Evolutionary conservation across 2,888 invertebrate genomes (phyloP), one percentile per base, ranked within the genome.

Genomic region (Octodonta nipae): DNA sequence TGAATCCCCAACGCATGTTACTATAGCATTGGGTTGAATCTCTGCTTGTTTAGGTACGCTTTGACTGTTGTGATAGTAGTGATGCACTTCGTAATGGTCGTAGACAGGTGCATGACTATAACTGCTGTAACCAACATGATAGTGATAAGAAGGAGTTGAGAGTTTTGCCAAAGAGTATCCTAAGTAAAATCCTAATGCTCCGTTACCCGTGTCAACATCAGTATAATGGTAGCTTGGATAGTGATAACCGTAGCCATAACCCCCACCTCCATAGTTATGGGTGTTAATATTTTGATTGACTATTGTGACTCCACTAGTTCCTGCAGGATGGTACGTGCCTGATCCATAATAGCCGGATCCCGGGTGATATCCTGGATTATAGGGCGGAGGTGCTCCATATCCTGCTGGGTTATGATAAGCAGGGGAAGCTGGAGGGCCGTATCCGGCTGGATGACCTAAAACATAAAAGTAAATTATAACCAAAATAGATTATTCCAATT

Each of bases 21-120:
- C 47, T 5, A 61, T 51, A 2, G 52, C 47, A 24, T 56, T 58
- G n/a, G 54, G 45, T 41, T 54, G 43, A 6, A 60, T 55, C 3
- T 47, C 50, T 17, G 45, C 50, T 33, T 55, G 47, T 30, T 50
- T 48, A 0, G 56, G 53, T 1, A 50, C 36, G 5, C 44, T 34
- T 13, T 52, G 49, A 3, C 42, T 47, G 31, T 56, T 56, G 36
- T 56, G 56, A 35, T 61, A 52, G 38, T 60, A 61, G 39, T 61
- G 60, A 34, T 60, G 58, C 3, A 61, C 56, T 14, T 45, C 47
- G 37, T 58, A 58, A 30, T 54, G 54, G 32, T 54, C 54, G 35
- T 55, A 55, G 17, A 50, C 39, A 13, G 55, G 54, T 5, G 45
- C 37, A 28, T 54, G 52, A 6, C 49, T 49, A 25, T 42, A 45